Evolutionary conservation across 2,113 vertebrate species (phyloP).

Genomic region (Tapirus terrestris): DNA sequence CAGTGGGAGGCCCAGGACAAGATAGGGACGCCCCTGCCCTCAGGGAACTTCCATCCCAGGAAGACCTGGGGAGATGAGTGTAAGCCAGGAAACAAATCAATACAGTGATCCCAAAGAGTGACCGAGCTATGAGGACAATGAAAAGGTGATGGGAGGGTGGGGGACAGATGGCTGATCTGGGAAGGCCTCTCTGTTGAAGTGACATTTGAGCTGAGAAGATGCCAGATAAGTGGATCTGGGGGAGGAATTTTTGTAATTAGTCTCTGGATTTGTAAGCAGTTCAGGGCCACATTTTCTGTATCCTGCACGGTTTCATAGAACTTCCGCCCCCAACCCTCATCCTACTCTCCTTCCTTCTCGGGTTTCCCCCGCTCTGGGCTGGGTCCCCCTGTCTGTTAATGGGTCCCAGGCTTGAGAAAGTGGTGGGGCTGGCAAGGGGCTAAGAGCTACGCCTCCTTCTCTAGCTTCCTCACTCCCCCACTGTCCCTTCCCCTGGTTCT

Average conservation of each 20-base stretch:
- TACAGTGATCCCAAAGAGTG: neutral
- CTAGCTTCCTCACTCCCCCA: neutral
- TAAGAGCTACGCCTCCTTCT: neutral
- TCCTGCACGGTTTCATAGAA: neutral
- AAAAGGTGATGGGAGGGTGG: neutral
- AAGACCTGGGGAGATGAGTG: neutral
- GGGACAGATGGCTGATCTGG: constrained; percentile 4
- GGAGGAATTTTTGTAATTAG: neutral
- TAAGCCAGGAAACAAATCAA: neutral
- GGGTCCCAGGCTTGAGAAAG: constrained; percentile 5
- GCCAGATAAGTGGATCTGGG: neutral
- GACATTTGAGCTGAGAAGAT: constrained; percentile 16
- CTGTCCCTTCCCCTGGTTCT: neutral
- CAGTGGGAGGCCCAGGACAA: neutral
- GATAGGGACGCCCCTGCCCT: neutral
- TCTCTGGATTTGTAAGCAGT: neutral
- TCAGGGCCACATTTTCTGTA: neutral
- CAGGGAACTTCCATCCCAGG: neutral
- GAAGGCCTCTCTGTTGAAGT: constrained; percentile 20
- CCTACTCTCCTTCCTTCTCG: neutral
- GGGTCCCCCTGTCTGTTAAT: neutral
- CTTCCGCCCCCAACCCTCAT: neutral
- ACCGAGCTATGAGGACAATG: neutral
- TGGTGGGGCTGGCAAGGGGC: neutral
- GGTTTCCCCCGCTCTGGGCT: neutral